Percentiles rank a stretch among this genome's conserved stretches.
Conservation (phyloP, 1,140 invertebrate genomes). For the Drosophila aff. region DNA sequence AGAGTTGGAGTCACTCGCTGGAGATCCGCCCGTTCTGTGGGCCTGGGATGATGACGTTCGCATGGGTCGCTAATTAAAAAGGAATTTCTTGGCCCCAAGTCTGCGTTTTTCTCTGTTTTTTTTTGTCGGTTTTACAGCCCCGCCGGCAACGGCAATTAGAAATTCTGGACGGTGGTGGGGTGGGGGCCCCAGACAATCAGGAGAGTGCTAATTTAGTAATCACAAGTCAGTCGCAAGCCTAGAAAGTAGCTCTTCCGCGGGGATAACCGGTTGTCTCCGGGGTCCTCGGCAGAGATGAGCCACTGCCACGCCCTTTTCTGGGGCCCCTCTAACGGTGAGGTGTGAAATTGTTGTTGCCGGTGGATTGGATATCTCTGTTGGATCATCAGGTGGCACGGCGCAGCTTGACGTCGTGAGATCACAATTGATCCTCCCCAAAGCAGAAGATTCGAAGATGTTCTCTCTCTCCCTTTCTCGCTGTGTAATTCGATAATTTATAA, state of each 20-base stretch:
- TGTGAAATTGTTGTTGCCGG: slow-evolving; percentile 65
- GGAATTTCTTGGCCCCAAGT: slow-evolving; percentile 61
- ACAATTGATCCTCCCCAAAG: slow-evolving; percentile 74
- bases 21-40: slow-evolving; percentile 15
- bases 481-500: slow-evolving; percentile 69
- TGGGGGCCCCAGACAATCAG: slow-evolving; percentile 52
- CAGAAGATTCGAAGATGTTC: neutral
- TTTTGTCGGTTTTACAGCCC: slow-evolving; percentile 30
- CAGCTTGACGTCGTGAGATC: slow-evolving; percentile 71
- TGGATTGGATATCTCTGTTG: slow-evolving; percentile 55
- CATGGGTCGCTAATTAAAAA: slow-evolving; percentile 74
- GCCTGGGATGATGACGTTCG: slow-evolving; percentile 39
- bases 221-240: slow-evolving; percentile 60
- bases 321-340: slow-evolving; percentile 66
- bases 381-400: slow-evolving; percentile 55
- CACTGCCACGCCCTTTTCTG: slow-evolving; percentile 10
- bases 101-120: slow-evolving; percentile 10
- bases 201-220: slow-evolving; percentile 81
- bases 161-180: slow-evolving; percentile 30
- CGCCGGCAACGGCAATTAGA: slow-evolving; percentile 66
- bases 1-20: slow-evolving; percentile 12
- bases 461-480: neutral
- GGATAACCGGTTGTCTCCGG: slow-evolving; percentile 59
- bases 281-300: slow-evolving; percentile 61
- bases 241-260: slow-evolving; percentile 30